Conservation (phyloP, 2,113 vertebrate species). For the Oreochromis aureus region DNA sequence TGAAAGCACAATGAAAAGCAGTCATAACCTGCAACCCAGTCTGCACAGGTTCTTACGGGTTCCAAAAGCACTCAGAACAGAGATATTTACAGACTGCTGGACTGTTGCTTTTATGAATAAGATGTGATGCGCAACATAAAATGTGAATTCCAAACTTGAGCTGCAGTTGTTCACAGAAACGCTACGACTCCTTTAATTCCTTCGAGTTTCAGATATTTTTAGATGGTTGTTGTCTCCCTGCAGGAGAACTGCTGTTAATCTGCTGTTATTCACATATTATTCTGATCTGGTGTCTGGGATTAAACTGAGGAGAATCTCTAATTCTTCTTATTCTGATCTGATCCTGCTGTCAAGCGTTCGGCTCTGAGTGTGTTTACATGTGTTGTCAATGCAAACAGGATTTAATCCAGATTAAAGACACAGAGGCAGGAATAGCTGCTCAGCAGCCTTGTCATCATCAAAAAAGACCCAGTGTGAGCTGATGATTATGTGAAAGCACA, state of each 20-base stretch:
- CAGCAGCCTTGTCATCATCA: neutral
- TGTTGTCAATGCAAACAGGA: neutral
- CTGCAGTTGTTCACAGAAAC: neutral
- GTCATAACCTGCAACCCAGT: neutral
- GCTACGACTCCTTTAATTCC: neutral
- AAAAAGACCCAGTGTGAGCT: neutral
- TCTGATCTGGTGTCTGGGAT: neutral
- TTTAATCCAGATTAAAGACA: conserved; percentile 39
- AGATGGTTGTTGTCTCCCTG: neutral
- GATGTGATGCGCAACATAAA: rapidly evolving
- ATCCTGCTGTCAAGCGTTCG: neutral
- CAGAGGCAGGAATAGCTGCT: conserved; percentile 12
- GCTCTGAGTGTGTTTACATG: conserved; percentile 19
- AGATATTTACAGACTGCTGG: neutral
- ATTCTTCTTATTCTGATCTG: neutral
- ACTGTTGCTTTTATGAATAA: neutral
- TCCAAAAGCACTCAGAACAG: neutral
- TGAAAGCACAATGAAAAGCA: neutral
- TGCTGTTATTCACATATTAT: conserved; percentile 11
- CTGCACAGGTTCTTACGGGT: neutral
- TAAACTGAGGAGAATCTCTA: conserved; percentile 11
- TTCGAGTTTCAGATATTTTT: neutral
- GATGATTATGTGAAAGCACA: neutral
- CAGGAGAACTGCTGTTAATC: conserved; percentile 10
- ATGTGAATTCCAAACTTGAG: neutral